Evolutionary conservation across 1,140 invertebrate genomes (phyloP).

Genomic region (Steinernema khuongi): DNA sequence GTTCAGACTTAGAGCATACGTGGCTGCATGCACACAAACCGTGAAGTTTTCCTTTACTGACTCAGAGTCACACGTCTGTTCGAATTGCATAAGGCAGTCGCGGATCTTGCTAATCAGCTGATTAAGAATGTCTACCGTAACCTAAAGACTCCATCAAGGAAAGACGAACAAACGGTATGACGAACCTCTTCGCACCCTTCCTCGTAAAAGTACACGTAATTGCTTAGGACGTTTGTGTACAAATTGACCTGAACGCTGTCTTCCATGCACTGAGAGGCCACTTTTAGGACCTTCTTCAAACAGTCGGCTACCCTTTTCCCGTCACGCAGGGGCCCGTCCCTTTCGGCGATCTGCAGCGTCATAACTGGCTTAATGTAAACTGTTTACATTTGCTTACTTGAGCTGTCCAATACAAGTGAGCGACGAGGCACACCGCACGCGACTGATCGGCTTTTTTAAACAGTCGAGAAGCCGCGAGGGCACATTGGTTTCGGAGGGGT

Average conservation of each 20-base stretch:
- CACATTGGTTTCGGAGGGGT: constrained; percentile 77
- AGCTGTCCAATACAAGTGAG: constrained; percentile 92
- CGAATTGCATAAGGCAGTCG: constrained; percentile 83
- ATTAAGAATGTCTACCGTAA: constrained; percentile 71
- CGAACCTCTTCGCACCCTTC: constrained; percentile 77
- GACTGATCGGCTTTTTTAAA: constrained; percentile 97
- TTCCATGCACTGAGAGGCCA: constrained; percentile 95
- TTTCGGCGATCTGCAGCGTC: constrained; percentile 37
- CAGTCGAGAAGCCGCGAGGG: constrained; percentile 70
- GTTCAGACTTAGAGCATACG: not conserved
- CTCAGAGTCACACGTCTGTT: constrained; percentile 86
- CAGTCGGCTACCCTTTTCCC: constrained; percentile 85
- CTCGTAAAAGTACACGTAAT: constrained; percentile 88
- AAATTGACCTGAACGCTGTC: constrained; percentile 89
- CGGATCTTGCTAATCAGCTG: constrained; percentile 85
- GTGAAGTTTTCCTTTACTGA: constrained; percentile 66
- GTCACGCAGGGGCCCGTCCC: constrained; percentile 68
- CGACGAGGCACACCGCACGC: constrained; percentile 80
- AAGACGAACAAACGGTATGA: not conserved
- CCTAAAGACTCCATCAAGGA: constrained; percentile 60
- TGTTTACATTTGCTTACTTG: constrained; percentile 60
- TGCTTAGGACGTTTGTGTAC: constrained; percentile 85
- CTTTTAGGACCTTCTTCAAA: constrained; percentile 86
- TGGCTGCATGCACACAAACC: not conserved
- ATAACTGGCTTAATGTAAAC: constrained; percentile 17